Base-by-base conservation (phyloP, 2,113 vertebrate genomes). In the Grammomys surdaster region DNA sequence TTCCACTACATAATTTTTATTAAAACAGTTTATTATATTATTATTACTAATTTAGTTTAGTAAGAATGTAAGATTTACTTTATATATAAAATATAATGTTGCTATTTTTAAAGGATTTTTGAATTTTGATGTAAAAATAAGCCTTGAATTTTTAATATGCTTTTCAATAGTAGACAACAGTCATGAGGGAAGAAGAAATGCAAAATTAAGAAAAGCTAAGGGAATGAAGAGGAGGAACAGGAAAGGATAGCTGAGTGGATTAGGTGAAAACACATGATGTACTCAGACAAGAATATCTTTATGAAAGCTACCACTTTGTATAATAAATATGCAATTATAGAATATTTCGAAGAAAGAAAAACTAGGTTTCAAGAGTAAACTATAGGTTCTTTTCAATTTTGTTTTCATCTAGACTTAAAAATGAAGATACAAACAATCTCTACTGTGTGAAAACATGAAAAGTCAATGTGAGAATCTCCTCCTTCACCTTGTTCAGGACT, bases 1-100 rank as follows among this genome's bases (percentile, higher is more conserved):
- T 48, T 11, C 81, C 3, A 86, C n/a, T 88, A 58, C 40, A 90
- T 87, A 91, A 93, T 90, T 93, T 95, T 86, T n/a, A 87, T 90
- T 78, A 67, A 93, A 95, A 89, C 60, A 87, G 86, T 70, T 86
- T 77, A 14, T 96, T 81, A 60, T 51, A 70, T 33, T 81, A 48
- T 63, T 65, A 91, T 78, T 65, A 69, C 14, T 87, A 81, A 95
- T 78, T 70, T 46, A n/a, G 84, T 75, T 94, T 75, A 93, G n/a
- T 54, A 82, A 84, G 3, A 14, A 24, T 48, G 72, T 84, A 4
- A 33, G 67, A 78, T 90, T 78, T 89, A 95, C 14, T 80, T 78
- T 63, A 56, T n/a, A 81, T 67, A 31, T 31, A 24, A 54, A 89
- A 17, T 82, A 78, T 51, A 80, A 56, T 69, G 69, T 78, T 51